These are phyloP conservation scores for Xenopus borealis DNA, from an alignment of 2,113 vertebrate genomes.

Conservation along the genomic window DNA sequence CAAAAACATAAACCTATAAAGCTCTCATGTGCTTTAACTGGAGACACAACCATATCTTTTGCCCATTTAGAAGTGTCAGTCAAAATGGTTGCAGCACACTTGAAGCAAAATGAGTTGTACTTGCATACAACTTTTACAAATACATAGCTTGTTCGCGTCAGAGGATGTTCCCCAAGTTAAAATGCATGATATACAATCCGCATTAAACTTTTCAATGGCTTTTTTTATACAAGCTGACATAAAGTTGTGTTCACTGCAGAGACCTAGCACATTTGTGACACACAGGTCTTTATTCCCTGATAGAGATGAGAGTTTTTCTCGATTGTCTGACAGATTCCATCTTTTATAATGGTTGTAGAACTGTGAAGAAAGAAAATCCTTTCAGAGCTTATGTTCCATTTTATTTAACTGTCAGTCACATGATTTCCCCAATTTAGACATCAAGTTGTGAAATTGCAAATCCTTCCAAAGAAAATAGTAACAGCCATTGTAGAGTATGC, in stretches of 20 bases:
- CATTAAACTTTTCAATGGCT: background rate
- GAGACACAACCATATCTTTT: too few species aligned
- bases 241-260: constrained; percentile 12
- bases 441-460: constrained; percentile 39
- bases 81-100: too few species aligned
- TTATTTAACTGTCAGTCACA: constrained; percentile 45
- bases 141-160: too few species aligned
- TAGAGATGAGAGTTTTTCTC: constrained; percentile 30
- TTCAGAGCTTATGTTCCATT: constrained; percentile 32
- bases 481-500: constrained; percentile 6
- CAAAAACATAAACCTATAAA: too few species aligned
- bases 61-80: too few species aligned
- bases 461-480: constrained; percentile 30
- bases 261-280: constrained; percentile 15
- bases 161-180: too few species aligned
- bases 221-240: background rate
- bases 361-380: constrained; percentile 34
- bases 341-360: constrained; percentile 43
- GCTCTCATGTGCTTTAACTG: too few species aligned
- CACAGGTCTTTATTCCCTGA: constrained; percentile 34
- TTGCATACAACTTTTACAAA: too few species aligned
- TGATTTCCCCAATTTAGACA: constrained; percentile 36
- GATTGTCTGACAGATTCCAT: constrained; percentile 41
- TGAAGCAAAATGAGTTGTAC: too few species aligned
- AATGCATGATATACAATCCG: background rate